Evolutionary conservation across 2,888 invertebrate species (phyloP), one percentile per base, ranked within the genome.

Genomic region (Coelinius sp.): DNA sequence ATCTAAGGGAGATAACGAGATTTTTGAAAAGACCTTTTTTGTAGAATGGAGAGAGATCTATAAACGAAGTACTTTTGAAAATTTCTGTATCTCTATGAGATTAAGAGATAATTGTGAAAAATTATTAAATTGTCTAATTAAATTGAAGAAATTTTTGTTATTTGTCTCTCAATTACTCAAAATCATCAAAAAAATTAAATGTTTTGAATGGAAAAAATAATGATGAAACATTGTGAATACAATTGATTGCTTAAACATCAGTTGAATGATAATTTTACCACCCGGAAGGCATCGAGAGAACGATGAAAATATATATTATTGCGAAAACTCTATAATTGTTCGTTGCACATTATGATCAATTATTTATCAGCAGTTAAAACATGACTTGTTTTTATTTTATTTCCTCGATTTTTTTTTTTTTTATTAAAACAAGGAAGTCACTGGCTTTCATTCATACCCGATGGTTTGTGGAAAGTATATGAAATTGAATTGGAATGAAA

Each of bases 381-480:
- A 72, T 73, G 75, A 74, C 82, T 83, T 83, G 82, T 79, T 81
- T 81, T 79, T 77, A 74, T 79, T 56, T n/a, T 24, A 14, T 53
- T 53, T 53, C 25, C 53, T n/a, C 8, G 25, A 53, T 59, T 59
- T 59, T 59, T 20, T 14, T 12, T 17, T 59, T 17, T 6, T 35
- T 20, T 10, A 59, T 59, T 17, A 59, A 31, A 31, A 5, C 35
- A 17, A 59, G 35, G 25, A 59, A n/a, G 20, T 59, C 17, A 3
- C n/a, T 27, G 27, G 27, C 14, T 24, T 25, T 56, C 17, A 56
- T 25, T 25, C 27, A 56, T 12, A 56, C n/a, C 76, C 78, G 77
- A 81, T 82, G 79, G 80, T 82, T 82, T 80, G 80, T 81, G 79
- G 80, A 82, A 81, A 80, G 71, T 79, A 66, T 75, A 76, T 77